Evolutionary conservation across 2,113 vertebrate species (phyloP).

Genomic region (Hiodon tergisus): DNA sequence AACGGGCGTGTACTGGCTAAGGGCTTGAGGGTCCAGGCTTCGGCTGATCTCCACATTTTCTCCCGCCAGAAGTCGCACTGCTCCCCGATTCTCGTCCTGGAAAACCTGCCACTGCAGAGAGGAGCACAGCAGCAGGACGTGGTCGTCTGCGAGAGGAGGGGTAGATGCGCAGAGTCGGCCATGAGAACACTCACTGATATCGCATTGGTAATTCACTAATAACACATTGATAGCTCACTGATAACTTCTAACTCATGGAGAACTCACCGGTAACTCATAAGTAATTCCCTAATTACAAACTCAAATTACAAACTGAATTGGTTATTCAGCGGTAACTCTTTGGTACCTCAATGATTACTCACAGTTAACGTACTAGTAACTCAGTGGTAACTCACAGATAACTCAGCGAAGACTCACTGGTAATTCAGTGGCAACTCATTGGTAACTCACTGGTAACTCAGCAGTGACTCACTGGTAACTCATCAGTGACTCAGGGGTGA

Average conservation of each 20-base stretch:
- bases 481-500: neutral
- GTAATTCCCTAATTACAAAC: no score
- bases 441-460: neutral
- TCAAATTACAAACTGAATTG: no score
- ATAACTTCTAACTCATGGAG: no score
- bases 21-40: conserved; percentile 50
- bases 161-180: neutral
- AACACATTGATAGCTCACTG: no score
- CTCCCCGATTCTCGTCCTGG: conserved; percentile 59
- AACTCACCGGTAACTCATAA: no score
- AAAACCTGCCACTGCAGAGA: conserved; percentile 71
- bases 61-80: conserved; percentile 48
- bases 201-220: no score
- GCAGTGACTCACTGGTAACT: neutral
- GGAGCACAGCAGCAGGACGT: conserved; percentile 62
- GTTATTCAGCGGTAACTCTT: no score
- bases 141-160: conserved; percentile 53
- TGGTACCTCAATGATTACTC: no score
- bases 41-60: conserved; percentile 61
- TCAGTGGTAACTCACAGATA: neutral
- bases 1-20: conserved; percentile 56
- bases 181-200: neutral
- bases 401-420: neutral
- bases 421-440: neutral
- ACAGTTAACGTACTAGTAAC: no score